Evolutionary conservation across 2,888 invertebrate species (phyloP), one percentile per base, ranked within the genome.

Genomic region (Drosophila tripunctata): DNA sequence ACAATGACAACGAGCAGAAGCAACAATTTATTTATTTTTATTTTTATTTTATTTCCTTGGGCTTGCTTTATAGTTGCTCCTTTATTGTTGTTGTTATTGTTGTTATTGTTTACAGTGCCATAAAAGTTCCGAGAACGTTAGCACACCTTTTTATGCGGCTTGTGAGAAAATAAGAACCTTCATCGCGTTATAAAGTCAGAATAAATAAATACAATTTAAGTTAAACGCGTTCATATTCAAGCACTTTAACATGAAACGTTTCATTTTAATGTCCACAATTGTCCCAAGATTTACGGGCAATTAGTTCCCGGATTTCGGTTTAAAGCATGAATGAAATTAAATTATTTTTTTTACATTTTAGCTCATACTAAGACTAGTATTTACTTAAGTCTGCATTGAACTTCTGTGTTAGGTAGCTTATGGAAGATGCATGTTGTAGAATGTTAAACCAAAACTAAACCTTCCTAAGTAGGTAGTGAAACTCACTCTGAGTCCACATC

Each of bases 21-120:
- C 58, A 63, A 73, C 74, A 78, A 75, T 68, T 70, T 80, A 68
- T 74, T 62, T 65, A 56, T 60, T 61, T 68, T n/a, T n/a, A 68
- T 62, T 52, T 64, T 60, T 62, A 65, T 78, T 81, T 68, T 67
- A 71, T 67, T 75, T 75, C 64, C 47, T 57, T 62, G 47, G 12
- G 58, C 41, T 8, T 41, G 45, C 64, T 69, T 74, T 70, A 67
- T 73, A 60, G 55, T 43, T 64, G 60, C n/a, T 3, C 33, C 45
- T 41, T 41, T 54, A 38, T 36, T 56, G 17, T 27, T 52, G 40
- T 30, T 57, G 38, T 40, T 47, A 38, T 33, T 44, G 38, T 33
- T 65, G 58, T 40, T 15, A 22, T 12, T 19, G 19, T 12, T 41
- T 22, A 21, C 24, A 15, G 22, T 54, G 52, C 33, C 51, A 62